Evolutionary conservation across 1,140 invertebrate genomes (phyloP).

Genomic region (Hormaphis cornu): DNA sequence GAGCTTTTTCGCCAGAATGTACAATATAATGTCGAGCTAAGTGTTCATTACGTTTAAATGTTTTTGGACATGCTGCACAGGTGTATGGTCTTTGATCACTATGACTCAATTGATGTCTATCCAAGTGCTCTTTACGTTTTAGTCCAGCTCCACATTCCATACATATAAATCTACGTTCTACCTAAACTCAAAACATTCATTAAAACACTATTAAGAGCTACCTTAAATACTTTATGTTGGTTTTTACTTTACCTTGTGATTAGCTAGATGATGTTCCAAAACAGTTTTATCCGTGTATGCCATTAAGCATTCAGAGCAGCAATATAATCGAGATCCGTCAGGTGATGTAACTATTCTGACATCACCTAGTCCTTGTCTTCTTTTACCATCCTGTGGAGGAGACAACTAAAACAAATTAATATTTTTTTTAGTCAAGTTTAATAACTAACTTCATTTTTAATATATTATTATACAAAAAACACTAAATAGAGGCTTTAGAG

Average conservation of each 20-base stretch:
- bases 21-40: conserved; percentile 74
- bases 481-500: not conserved
- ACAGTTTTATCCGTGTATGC: conserved; percentile 71
- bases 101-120: conserved; percentile 41
- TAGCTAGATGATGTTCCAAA: conserved; percentile 68
- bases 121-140: conserved; percentile 48
- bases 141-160: conserved; percentile 75
- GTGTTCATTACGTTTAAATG: conserved; percentile 76
- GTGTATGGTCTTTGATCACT: conserved; percentile 50
- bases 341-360: conserved; percentile 69
- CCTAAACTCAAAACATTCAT: conserved; percentile 2
- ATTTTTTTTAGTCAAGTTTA: no score
- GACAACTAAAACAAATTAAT: conserved; percentile 19
- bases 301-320: conserved; percentile 78
- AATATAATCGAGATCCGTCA: conserved; percentile 71
- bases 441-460: no score
- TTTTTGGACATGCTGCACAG: conserved; percentile 72
- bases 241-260: conserved; percentile 48
- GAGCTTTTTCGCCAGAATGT: conserved; percentile 73
- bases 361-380: conserved; percentile 49
- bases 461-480: no score
- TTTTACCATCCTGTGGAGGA: conserved; percentile 33
- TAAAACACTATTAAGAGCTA: conserved; percentile 1
- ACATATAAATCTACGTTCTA: conserved; percentile 57
- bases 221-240: not conserved